phyloP scores from a whole-genome alignment of 2,113 vertebrate species.

The Megaceryle torquata region DNA sequence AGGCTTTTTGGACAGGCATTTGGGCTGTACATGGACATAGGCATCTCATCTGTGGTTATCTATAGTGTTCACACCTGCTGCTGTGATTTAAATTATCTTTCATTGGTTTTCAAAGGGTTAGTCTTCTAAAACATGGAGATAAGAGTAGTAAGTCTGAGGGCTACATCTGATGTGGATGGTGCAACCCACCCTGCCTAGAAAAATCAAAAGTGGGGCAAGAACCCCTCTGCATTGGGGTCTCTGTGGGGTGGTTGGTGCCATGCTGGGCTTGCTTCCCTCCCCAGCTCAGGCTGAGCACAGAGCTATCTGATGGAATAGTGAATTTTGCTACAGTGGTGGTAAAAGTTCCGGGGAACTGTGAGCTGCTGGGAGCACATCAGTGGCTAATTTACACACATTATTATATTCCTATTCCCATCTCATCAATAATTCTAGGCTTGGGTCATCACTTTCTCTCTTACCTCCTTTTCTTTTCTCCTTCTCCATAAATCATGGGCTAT shows the following conservation, averaged over 20 bases:
- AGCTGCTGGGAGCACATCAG: background rate
- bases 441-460: slow-evolving; percentile 1
- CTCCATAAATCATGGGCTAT: slow-evolving; percentile 31
- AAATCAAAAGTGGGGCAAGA: background rate
- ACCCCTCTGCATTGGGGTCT: background rate
- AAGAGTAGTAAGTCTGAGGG: background rate
- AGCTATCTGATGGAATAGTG: background rate
- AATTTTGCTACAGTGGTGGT: background rate
- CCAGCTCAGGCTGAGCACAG: background rate
- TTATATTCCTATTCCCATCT: slow-evolving; percentile 47
- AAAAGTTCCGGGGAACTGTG: background rate
- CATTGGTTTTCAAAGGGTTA: background rate
- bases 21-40: background rate
- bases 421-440: slow-evolving; percentile 49
- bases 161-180: background rate
- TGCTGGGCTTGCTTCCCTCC: background rate
- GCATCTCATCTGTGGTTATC: background rate
- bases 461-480: background rate
- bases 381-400: slow-evolving; percentile 26
- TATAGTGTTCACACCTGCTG: background rate
- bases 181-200: background rate
- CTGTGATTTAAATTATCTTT: background rate
- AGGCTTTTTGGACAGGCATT: background rate
- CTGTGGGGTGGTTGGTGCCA: background rate
- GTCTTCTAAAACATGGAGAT: background rate